phyloP scores from a whole-genome alignment of 2,113 vertebrate species.

The Sceloporus tristichus region DNA sequence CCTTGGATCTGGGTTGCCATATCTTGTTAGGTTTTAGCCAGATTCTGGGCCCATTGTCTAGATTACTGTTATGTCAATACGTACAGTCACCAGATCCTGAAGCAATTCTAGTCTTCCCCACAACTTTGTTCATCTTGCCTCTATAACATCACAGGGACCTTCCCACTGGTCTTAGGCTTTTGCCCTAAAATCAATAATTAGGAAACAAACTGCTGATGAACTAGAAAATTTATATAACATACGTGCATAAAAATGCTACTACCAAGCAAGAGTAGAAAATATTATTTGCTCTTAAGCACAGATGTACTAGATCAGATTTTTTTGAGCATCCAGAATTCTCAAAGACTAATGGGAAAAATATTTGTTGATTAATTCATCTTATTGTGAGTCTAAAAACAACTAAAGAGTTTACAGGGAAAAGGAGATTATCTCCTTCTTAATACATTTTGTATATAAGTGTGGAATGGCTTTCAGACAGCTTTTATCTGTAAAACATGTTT shows the following conservation, averaged over 20 bases:
- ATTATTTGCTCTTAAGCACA: background rate
- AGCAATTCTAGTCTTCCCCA: no score
- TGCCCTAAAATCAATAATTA: no score
- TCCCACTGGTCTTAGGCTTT: no score
- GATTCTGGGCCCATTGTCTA: no score
- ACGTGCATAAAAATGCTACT: background rate
- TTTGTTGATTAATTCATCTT: background rate
- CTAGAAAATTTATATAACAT: background rate
- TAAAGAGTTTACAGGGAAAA: background rate
- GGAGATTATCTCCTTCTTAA: background rate
- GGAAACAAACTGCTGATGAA: no score
- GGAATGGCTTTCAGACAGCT: slow-evolving; percentile 13
- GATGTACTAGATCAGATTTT: background rate
- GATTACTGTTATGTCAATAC: no score
- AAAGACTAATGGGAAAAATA: background rate
- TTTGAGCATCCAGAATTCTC: background rate
- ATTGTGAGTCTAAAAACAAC: background rate
- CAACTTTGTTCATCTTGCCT: no score
- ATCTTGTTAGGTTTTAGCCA: no score
- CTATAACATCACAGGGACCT: no score
- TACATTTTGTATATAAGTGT: background rate
- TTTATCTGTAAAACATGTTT: slow-evolving; percentile 9
- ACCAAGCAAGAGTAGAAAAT: no score
- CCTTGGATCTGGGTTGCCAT: no score
- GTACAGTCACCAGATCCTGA: no score